Evolutionary conservation across 2,888 invertebrate species (phyloP).

Genomic region (Rhynchonema sp.): DNA sequence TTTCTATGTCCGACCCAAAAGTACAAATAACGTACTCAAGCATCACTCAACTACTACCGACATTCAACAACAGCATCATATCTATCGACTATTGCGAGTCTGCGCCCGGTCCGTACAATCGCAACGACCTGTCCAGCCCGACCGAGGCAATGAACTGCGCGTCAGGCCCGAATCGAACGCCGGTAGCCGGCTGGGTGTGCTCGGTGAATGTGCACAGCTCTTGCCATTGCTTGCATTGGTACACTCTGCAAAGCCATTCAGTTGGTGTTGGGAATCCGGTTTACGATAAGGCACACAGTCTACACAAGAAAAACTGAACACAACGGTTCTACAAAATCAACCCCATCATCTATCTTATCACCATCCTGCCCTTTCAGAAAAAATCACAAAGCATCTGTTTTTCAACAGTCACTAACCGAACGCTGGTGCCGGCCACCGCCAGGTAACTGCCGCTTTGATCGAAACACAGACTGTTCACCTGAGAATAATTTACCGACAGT

Average conservation of each 20-base stretch:
- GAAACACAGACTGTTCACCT: constrained; percentile 66
- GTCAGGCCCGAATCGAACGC: constrained; percentile 85
- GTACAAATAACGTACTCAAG: too few relatives aligned
- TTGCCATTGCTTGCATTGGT: constrained; percentile 90
- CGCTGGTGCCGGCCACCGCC: constrained; percentile 84
- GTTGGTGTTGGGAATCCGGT: too few relatives aligned
- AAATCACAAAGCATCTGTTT: too few relatives aligned
- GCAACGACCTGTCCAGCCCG: constrained; percentile 90
- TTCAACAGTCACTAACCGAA: constrained; percentile 61
- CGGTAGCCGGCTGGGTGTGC: constrained; percentile 89
- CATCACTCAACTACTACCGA: too few relatives aligned
- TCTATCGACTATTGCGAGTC: too few relatives aligned
- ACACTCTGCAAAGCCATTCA: constrained; percentile 43
- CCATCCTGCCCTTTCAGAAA: too few relatives aligned
- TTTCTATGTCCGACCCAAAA: too few relatives aligned
- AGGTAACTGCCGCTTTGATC: constrained; percentile 96
- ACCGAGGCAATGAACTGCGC: constrained; percentile 81
- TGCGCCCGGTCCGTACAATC: constrained; percentile 44
- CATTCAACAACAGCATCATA: too few relatives aligned
- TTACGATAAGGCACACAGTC: too few relatives aligned
- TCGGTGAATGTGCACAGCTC: constrained; percentile 77
- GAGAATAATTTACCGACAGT: constrained; percentile 7
- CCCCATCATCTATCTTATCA: too few relatives aligned
- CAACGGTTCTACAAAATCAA: too few relatives aligned
- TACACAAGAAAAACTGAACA: too few relatives aligned